Evolutionary conservation across 2,888 invertebrate species (phyloP).

Genomic region (Dioctria rufipes): DNA sequence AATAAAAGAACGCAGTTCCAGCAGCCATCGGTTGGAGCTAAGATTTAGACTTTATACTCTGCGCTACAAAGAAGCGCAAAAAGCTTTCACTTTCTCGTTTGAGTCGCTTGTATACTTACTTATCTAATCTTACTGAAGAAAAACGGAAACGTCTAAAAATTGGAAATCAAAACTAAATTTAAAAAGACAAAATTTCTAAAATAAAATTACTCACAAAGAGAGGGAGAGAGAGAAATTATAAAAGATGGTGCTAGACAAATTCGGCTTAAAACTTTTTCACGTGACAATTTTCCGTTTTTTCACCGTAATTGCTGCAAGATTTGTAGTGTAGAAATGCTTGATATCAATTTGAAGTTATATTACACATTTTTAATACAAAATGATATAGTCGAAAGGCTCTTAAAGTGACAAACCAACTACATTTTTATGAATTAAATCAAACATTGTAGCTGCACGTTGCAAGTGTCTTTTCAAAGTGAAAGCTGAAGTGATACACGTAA

Average conservation of each 20-base stretch:
- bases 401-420: not conserved
- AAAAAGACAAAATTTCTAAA: constrained; percentile 25
- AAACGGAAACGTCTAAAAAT: constrained; percentile 1
- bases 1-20: constrained; percentile 21
- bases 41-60: constrained; percentile 24
- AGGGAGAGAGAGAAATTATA: not conserved
- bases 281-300: constrained; percentile 33
- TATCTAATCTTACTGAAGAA: not conserved
- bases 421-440: not conserved
- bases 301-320: constrained; percentile 31
- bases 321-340: constrained; percentile 42
- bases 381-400: not conserved
- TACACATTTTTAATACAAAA: no score
- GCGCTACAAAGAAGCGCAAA: constrained; percentile 44
- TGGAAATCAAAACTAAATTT: not conserved
- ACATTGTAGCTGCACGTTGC: constrained; percentile 14
- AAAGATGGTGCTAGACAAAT: not conserved
- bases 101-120: constrained; percentile 28
- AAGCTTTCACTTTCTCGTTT: constrained; percentile 37
- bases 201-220: not conserved
- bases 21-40: constrained; percentile 44
- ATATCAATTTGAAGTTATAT: not conserved
- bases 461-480: not conserved
- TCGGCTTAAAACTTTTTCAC: constrained; percentile 8
- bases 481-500: constrained; percentile 10